Percentiles rank a stretch among this genome's conserved stretches.
Evolutionary conservation across 1,140 invertebrate species (phyloP).

Genomic region (Centruroides vittatus): DNA sequence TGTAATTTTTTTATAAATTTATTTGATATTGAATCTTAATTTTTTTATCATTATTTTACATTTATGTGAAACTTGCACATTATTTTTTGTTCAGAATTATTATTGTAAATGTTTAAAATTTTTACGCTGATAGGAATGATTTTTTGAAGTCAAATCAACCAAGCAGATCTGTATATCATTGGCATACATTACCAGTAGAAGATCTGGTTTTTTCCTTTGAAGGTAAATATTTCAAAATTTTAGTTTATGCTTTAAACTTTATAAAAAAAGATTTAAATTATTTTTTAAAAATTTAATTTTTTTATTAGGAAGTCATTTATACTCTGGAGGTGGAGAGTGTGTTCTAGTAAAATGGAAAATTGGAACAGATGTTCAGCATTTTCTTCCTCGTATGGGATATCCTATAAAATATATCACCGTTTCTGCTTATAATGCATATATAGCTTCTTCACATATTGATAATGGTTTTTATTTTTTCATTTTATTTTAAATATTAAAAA

Average conservation of each 20-base stretch:
- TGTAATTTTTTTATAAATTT: no score
- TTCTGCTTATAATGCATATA: conserved; percentile 44
- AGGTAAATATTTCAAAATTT: conserved; percentile 32
- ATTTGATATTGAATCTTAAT: no score
- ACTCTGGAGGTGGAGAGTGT: conserved; percentile 60
- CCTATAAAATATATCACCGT: conserved; percentile 49
- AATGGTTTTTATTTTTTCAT: conserved; percentile 39
- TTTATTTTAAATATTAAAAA: neutral
- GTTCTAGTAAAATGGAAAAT: conserved; percentile 65
- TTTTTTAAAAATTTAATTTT: neutral
- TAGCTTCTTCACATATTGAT: conserved; percentile 52
- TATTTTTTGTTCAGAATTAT: neutral
- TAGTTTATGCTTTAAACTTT: conserved; percentile 4
- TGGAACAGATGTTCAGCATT: conserved; percentile 28
- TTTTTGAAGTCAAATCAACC: conserved; percentile 28
- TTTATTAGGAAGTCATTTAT: conserved; percentile 43
- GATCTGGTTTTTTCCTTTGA: conserved; percentile 50
- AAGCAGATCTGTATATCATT: conserved; percentile 48
- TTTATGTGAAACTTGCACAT: no score
- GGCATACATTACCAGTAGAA: conserved; percentile 59
- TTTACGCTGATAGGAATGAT: conserved; percentile 25
- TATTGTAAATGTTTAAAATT: neutral
- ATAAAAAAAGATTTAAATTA: neutral
- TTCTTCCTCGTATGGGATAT: conserved; percentile 52
- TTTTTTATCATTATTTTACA: no score